phyloP scores from a whole-genome alignment of 2,113 vertebrate species.

The Todiramphus saurophagus region DNA sequence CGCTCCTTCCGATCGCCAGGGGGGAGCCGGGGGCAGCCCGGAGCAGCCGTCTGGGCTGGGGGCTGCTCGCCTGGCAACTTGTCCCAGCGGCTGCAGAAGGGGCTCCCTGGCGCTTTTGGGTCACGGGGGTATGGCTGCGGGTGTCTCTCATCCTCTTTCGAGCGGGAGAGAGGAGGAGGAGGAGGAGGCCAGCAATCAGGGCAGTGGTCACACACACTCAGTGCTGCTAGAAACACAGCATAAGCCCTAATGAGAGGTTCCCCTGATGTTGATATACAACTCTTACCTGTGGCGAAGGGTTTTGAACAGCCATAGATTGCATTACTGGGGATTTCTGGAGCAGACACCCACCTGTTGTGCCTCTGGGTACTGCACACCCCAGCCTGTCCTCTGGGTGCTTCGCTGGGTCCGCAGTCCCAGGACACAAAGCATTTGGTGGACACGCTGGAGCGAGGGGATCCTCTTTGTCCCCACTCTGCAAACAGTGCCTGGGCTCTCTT shows the following conservation, averaged over 20 bases:
- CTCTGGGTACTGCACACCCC: rapidly evolving
- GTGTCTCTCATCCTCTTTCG: not conserved
- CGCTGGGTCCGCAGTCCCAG: not conserved
- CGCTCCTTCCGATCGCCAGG: not conserved
- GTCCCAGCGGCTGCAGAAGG: not conserved
- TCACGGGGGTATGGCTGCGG: rapidly evolving
- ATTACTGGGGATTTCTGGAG: not conserved
- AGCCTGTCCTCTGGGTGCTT: not conserved
- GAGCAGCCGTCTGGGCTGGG: rapidly evolving
- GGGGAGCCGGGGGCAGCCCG: rapidly evolving
- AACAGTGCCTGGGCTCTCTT: no score
- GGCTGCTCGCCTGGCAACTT: rapidly evolving
- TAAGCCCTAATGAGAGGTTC: not conserved
- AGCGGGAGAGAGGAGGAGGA: not conserved
- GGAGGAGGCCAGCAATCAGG: rapidly evolving
- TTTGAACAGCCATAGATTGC: not conserved
- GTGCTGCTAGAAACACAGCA: rapidly evolving
- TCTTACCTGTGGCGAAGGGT: not conserved
- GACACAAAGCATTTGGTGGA: rapidly evolving
- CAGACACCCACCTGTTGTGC: not conserved
- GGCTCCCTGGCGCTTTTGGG: not conserved
- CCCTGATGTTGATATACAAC: not conserved
- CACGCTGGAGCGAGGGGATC: not conserved
- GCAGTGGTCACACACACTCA: not conserved
- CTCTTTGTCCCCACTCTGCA: not conserved